Conservation (phyloP, 2,888 invertebrate species). For the Nomada goodeniana region DNA sequence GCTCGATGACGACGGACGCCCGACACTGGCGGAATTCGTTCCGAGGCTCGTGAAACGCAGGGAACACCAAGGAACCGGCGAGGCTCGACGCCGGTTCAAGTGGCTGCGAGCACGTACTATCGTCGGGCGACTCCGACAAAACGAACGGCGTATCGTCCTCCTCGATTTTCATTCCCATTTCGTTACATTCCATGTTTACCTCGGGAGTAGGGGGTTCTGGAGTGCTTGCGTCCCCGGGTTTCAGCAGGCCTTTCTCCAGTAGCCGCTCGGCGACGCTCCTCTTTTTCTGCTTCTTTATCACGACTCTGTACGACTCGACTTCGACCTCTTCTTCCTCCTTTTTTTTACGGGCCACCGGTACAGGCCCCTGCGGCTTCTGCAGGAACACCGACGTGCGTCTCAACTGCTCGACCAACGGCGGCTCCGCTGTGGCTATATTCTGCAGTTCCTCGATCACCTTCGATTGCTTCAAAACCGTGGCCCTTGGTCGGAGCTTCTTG, state of each 20-base stretch:
- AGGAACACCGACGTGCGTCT: slow-evolving; percentile 88
- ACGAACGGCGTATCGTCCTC: slow-evolving; percentile 38
- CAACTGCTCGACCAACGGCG: slow-evolving; percentile 76
- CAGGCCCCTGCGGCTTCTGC: slow-evolving; percentile 90
- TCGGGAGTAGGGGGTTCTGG: slow-evolving; percentile 75
- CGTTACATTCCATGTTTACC: slow-evolving; percentile 73
- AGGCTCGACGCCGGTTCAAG: not conserved
- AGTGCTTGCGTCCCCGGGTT: slow-evolving; percentile 74
- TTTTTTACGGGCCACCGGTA: slow-evolving; percentile 84
- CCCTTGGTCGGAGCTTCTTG: slow-evolving; percentile 88
- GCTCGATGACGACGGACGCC: slow-evolving; percentile 7
- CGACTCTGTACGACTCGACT: slow-evolving; percentile 77
- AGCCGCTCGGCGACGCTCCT: slow-evolving; percentile 80
- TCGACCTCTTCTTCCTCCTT: slow-evolving; percentile 62
- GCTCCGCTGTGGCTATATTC: slow-evolving; percentile 76
- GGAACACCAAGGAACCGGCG: not conserved
- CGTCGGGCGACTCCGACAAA: slow-evolving; percentile 10
- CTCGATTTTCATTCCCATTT: slow-evolving; percentile 46
- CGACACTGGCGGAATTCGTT: not conserved
- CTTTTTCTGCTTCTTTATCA: slow-evolving; percentile 81
- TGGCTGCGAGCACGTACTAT: not conserved
- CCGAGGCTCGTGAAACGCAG: not conserved
- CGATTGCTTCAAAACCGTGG: slow-evolving; percentile 88
- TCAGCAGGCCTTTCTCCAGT: slow-evolving; percentile 77
- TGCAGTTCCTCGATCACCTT: slow-evolving; percentile 87